These are phyloP conservation scores for Acanthacorydalis orientalis DNA, from an alignment of 2,888 invertebrate genomes.

Conservation along the genomic window DNA sequence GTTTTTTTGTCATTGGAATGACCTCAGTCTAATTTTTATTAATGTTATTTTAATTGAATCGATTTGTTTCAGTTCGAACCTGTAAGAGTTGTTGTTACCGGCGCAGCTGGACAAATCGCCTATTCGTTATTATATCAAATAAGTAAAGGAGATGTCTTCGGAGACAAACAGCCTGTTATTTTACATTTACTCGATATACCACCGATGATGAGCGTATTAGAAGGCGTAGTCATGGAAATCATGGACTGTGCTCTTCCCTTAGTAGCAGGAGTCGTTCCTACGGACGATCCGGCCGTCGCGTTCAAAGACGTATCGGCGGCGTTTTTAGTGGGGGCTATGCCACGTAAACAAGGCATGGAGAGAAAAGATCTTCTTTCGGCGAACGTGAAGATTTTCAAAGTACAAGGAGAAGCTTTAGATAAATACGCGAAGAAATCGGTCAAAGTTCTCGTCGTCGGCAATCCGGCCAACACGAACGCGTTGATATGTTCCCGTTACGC, in stretches of 20 bases:
- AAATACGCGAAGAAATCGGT: conserved; percentile 80
- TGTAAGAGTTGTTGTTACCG: conserved; percentile 88
- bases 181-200: conserved; percentile 89
- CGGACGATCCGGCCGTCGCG: conserved; percentile 76
- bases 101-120: conserved; percentile 98
- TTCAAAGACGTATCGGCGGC: conserved; percentile 93
- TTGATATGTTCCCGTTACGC: conserved; percentile 89
- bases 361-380: conserved; percentile 93
- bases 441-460: conserved; percentile 94
- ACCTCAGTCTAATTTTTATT: too few relatives aligned
- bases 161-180: conserved; percentile 68
- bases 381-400: conserved; percentile 96
- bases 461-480: conserved; percentile 98
- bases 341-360: conserved; percentile 95
- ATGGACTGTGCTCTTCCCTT: conserved; percentile 89
- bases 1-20: too few relatives aligned
- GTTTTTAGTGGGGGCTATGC: conserved; percentile 96
- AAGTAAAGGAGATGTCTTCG: conserved; percentile 92
- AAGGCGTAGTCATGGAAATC: conserved; percentile 96
- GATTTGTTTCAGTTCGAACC: conserved; percentile 49
- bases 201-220: conserved; percentile 90
- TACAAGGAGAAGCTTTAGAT: conserved; percentile 87
- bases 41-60: conserved; percentile 5
- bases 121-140: conserved; percentile 91
- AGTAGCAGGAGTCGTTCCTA: conserved; percentile 67